phyloP scores from a whole-genome alignment of 2,888 invertebrate species.

The Isoperla grammatica region DNA sequence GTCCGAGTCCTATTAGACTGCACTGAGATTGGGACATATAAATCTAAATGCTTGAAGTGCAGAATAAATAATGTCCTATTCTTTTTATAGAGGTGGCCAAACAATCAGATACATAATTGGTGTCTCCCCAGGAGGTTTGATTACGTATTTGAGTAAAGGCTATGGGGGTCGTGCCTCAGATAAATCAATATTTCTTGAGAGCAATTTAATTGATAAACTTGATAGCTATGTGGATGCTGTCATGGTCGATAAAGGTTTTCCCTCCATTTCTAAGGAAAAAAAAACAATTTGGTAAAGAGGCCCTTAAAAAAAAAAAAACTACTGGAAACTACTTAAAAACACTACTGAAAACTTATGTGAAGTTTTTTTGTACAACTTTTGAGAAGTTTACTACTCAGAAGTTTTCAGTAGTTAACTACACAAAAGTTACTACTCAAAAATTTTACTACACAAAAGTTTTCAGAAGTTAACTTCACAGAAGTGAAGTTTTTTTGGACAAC shows the following conservation, averaged over 20 bases:
- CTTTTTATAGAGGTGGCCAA: background rate
- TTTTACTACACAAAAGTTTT: no score
- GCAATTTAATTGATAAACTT: background rate
- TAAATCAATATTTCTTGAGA: background rate
- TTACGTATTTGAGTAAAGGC: background rate
- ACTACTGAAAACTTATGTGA: no score
- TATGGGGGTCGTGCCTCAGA: slow-evolving; percentile 14
- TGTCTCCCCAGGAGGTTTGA: background rate
- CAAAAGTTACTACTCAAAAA: no score
- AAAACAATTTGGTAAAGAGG: background rate
- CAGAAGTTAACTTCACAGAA: no score
- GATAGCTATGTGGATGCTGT: background rate
- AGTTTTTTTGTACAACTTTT: no score
- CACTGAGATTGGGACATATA: background rate
- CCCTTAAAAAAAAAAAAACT: no score
- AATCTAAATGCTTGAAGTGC: slow-evolving; percentile 3
- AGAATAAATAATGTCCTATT: slow-evolving; percentile 4
- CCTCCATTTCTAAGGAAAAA: background rate
- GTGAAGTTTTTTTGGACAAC: no score
- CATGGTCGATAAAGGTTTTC: slow-evolving; percentile 3
- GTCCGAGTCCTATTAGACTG: background rate
- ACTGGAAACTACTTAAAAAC: no score
- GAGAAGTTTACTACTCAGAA: no score
- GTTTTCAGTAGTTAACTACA: no score
- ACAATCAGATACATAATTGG: background rate